These are phyloP conservation scores for Melanchra persicariae DNA, from an alignment of 2,888 invertebrate species.

Conservation along the genomic window DNA sequence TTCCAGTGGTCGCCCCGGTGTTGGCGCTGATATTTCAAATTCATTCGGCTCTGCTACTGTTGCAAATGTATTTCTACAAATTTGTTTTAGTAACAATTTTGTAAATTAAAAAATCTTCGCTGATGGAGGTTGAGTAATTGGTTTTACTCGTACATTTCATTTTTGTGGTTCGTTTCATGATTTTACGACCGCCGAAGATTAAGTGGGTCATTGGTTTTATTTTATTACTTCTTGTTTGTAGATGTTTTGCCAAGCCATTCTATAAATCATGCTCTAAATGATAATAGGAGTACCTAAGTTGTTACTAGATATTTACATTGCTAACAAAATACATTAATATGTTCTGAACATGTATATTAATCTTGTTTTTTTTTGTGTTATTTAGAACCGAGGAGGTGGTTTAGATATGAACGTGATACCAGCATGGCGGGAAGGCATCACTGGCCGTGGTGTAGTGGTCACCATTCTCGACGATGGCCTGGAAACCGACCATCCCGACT, in stretches of 20 bases:
- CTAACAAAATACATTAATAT: neutral
- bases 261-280: slow-evolving; percentile 42
- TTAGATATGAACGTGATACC: slow-evolving; percentile 99
- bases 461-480: slow-evolving; percentile 99
- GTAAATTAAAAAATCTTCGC: slow-evolving; percentile 68
- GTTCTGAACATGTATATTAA: slow-evolving; percentile 2
- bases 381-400: slow-evolving; percentile 96
- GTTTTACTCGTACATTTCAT: slow-evolving; percentile 43
- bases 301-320: slow-evolving; percentile 31
- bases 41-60: slow-evolving; percentile 64
- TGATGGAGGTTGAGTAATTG: slow-evolving; percentile 60
- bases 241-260: slow-evolving; percentile 28
- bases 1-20: slow-evolving; percentile 58
- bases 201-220: slow-evolving; percentile 54
- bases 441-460: slow-evolving; percentile 98
- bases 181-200: slow-evolving; percentile 47
- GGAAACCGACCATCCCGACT: slow-evolving; percentile 98
- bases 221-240: slow-evolving; percentile 44
- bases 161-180: slow-evolving; percentile 37
- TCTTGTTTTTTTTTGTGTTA: slow-evolving; percentile 60
- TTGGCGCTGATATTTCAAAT: slow-evolving; percentile 70
- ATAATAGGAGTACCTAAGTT: slow-evolving; percentile 20
- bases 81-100: slow-evolving; percentile 64
- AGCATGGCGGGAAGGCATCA: slow-evolving; percentile 98
- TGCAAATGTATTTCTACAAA: slow-evolving; percentile 63